A percentile compares a stretch with the other conserved stretches of the same genome.
These are phyloP conservation scores for Amphiura filiformis DNA, from an alignment of 35 echinoderm and acorn worm species.

Conservation along the genomic window DNA sequence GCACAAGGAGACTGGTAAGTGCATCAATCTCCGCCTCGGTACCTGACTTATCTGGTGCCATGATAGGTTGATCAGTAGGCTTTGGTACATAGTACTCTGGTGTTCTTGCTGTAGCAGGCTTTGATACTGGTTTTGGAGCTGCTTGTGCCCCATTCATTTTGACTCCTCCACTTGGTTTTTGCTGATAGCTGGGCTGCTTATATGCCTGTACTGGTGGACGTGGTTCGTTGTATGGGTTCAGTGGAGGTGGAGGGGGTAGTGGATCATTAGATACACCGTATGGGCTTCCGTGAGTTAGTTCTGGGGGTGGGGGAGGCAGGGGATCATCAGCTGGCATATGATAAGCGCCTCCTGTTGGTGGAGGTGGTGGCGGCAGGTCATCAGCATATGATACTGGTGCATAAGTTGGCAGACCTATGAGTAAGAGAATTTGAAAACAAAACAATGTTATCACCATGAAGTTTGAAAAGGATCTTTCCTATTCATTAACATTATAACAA, in stretches of 20 bases:
- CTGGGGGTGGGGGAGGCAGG: constrained; percentile 66
- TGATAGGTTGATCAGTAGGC: constrained; percentile 88
- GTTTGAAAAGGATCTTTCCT: no score
- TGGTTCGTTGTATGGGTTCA: constrained; percentile 80
- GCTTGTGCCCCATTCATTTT: constrained; percentile 22
- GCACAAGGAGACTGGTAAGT: constrained; percentile 91
- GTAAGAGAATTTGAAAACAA: not conserved
- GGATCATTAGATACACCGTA: constrained; percentile 31
- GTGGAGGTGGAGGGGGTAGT: constrained; percentile 57
- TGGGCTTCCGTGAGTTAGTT: constrained; percentile 40
- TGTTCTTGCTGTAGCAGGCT: constrained; percentile 25
- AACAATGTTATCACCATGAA: not conserved
- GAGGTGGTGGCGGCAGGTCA: constrained; percentile 64
- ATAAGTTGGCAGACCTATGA: constrained; percentile 7
- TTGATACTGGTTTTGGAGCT: constrained; percentile 13
- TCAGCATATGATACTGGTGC: constrained; percentile 15
- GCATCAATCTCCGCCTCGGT: constrained; percentile 95
- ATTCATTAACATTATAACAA: no score
- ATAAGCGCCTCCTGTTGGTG: constrained; percentile 21
- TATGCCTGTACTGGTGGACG: constrained; percentile 57
- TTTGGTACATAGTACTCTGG: constrained; percentile 68
- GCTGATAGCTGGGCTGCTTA: constrained; percentile 31
- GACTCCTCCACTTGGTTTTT: not conserved
- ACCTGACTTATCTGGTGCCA: constrained; percentile 56
- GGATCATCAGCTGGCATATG: constrained; percentile 32